Base-by-base conservation (phyloP, 2,888 invertebrate genomes). In the Philonicus albiceps region DNA sequence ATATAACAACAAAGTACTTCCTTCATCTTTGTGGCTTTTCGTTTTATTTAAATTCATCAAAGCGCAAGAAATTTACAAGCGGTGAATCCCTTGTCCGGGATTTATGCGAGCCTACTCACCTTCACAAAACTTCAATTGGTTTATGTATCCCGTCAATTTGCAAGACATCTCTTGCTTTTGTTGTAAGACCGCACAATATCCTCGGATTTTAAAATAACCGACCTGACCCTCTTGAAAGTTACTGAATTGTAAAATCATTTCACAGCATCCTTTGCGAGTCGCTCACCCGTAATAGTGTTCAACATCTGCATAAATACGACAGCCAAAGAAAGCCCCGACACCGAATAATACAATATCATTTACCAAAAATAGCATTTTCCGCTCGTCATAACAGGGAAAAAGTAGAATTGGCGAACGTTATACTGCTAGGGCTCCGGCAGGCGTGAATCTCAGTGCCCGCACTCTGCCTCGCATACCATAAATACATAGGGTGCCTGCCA, bases 371-470 rank as follows among this genome's bases (percentile, higher is more conserved):
- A 73, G 43, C 19, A 84, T 84, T 84, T 84, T 43, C 73, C 43
- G 73, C 55, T 27, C 49, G 55, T 64, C 81, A 84, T 84, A 84
- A 73, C 84, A 7, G 73, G 31, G 22, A 53, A 53, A 72, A 34
- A 74, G 74, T 0, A n/a, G 13, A 73, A 84, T 73, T 55, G 27
- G 30, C 40, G 30, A 31, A 43, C 73, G 27, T 84, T 34, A 73
- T 31, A 84, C 6, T n/a, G 7, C 43, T 8, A 4, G 40, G n/a
- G 49, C 64, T 22, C 64, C 8, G 27, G 27, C 64, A 84, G 84
- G 84, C 73, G 84, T 43, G 84, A 73, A 84, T 84, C n/a, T n/a
- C 84, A 84, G 84, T 43, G 27, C 43, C 40, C 73, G 84, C 19
- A 43, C 55, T 72, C 31, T 22, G 27, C n/a, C 53, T 31, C 22